Conservation (phyloP, 2,113 vertebrate genomes). For the Polyodon spathula region DNA sequence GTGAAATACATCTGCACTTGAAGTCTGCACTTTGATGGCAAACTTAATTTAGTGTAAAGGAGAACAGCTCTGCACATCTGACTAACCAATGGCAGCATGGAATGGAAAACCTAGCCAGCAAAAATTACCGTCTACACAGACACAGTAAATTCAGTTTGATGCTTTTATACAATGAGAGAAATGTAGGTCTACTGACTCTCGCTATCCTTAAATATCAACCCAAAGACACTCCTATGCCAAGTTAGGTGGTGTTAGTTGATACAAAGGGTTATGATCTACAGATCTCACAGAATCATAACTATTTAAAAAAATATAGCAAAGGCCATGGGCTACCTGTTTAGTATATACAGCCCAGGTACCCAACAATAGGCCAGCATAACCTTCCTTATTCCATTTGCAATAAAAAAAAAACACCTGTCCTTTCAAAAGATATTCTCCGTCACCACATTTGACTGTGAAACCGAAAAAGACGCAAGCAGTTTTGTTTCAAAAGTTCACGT, state of each 20-base stretch:
- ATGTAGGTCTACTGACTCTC: constrained; percentile 39
- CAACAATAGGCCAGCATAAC: not conserved
- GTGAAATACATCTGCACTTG: not conserved
- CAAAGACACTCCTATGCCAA: constrained; percentile 49
- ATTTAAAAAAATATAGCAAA: constrained; percentile 38
- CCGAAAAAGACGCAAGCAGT: not conserved
- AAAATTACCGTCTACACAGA: constrained; percentile 17
- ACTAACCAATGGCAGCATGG: constrained; percentile 17
- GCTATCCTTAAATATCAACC: constrained; percentile 22
- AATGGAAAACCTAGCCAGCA: constrained; percentile 13
- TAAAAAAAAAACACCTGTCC: constrained; percentile 36
- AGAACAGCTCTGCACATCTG: constrained; percentile 23
- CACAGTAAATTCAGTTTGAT: constrained; percentile 36
- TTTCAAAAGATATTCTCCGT: constrained; percentile 28
- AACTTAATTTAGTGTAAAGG: constrained; percentile 16
- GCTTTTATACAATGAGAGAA: constrained; percentile 39
- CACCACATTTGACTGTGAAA: constrained; percentile 15
- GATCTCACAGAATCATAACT: constrained; percentile 30
- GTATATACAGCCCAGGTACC: constrained; percentile 7
- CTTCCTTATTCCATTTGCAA: not conserved
- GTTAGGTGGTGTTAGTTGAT: constrained; percentile 48
- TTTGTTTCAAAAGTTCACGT: too few species aligned
- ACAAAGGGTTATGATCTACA: constrained; percentile 27
- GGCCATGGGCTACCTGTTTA: constrained; percentile 49
- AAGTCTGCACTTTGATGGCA: not conserved